These are phyloP conservation scores for Scomber japonicus DNA, from an alignment of 2,113 vertebrate species.

Conservation along the genomic window DNA sequence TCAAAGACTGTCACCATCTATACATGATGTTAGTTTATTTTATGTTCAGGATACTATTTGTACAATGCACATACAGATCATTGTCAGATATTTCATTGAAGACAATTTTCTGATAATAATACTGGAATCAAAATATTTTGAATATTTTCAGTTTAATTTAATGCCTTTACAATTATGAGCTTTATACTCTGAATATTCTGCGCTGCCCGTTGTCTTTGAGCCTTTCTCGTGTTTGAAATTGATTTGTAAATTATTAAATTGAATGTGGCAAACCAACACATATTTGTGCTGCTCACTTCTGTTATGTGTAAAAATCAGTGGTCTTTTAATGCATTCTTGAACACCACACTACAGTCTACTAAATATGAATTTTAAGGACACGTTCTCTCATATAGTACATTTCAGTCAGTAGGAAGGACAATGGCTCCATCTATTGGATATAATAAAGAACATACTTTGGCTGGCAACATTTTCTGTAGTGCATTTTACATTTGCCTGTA, in stretches of 20 bases:
- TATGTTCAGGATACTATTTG: conserved; percentile 6
- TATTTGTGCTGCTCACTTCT: background rate
- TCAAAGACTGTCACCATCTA: conserved; percentile 14
- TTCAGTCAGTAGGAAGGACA: background rate
- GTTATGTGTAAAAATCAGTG: conserved; percentile 19
- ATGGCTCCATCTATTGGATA: conserved; percentile 64
- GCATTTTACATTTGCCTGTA: background rate
- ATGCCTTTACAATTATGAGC: conserved; percentile 10
- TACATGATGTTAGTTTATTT: background rate
- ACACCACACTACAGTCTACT: background rate
- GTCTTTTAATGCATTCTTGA: conserved; percentile 3
- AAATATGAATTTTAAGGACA: background rate
- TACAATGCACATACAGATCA: conserved; percentile 1
- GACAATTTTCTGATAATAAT: background rate
- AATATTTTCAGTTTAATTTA: conserved; percentile 37
- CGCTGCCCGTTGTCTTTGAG: conserved; percentile 13
- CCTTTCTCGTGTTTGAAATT: conserved; percentile 49
- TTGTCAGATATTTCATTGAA: background rate
- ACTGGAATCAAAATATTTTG: background rate
- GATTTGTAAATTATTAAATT: conserved; percentile 77
- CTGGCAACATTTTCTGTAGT: background rate
- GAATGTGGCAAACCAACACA: conserved; percentile 16
- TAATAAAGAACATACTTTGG: background rate
- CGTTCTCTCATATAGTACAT: rapidly evolving
- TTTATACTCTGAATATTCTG: conserved; percentile 9